A percentile compares a stretch with the other conserved stretches of the same genome.
Conservation (phyloP, 2,113 vertebrate genomes). For the Dicentrarchus labrax region DNA sequence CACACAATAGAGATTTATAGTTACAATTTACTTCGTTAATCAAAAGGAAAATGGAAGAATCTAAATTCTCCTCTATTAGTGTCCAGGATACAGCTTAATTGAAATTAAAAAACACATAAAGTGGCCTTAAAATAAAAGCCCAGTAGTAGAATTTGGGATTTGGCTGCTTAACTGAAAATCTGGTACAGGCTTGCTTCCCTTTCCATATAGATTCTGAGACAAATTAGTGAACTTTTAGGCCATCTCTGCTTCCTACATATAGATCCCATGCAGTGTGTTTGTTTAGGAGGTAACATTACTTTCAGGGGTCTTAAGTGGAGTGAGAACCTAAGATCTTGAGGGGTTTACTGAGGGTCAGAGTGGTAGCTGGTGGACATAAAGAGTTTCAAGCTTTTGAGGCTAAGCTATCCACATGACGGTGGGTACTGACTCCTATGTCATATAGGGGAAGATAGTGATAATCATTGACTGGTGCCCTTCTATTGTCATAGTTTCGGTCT, state of each 20-base stretch:
- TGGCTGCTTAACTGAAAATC: too few relatives aligned
- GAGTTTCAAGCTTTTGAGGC: neutral
- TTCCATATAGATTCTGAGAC: neutral
- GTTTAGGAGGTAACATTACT: neutral
- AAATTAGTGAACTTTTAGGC: neutral
- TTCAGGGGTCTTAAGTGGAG: neutral
- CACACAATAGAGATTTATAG: too few relatives aligned
- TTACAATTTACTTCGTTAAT: too few relatives aligned
- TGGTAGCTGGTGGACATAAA: neutral
- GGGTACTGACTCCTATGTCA: constrained; percentile 8
- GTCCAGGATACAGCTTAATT: too few relatives aligned
- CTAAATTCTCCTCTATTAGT: neutral
- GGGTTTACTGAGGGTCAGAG: neutral
- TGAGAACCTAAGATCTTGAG: neutral
- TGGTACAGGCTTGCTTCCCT: too few relatives aligned
- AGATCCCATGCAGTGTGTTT: neutral
- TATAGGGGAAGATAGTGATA: constrained; percentile 1
- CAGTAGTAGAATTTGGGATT: too few relatives aligned
- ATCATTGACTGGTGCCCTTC: neutral
- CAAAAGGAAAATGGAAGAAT: neutral
- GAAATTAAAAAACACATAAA: too few relatives aligned
- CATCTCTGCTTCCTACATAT: neutral
- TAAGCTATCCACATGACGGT: neutral
- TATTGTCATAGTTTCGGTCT: constrained; percentile 1
- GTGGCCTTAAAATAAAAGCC: too few relatives aligned